phyloP scores from a whole-genome alignment of 1,140 invertebrate genomes.

The Argopecten irradians region DNA sequence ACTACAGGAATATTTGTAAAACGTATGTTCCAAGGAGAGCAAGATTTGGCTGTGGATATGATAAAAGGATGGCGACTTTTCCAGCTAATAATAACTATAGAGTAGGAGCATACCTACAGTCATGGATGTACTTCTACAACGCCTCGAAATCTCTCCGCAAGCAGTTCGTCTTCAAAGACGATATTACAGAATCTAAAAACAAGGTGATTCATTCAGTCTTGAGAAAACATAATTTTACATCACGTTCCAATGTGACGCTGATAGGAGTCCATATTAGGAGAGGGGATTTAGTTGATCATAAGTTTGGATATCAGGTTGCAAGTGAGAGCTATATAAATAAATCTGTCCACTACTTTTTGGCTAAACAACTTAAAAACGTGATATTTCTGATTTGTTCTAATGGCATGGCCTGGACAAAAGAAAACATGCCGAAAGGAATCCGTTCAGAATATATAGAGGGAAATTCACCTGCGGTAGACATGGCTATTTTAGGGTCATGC shows the following conservation, averaged over 20 bases:
- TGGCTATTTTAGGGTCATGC: constrained; percentile 59
- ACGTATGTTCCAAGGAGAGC: background rate
- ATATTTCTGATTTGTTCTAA: constrained; percentile 54
- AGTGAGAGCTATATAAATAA: constrained; percentile 48
- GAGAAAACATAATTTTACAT: constrained; percentile 24
- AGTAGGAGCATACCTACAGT: constrained; percentile 54
- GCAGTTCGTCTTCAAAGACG: constrained; percentile 54
- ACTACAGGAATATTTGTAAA: background rate
- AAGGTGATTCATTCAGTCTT: constrained; percentile 32
- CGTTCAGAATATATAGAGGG: constrained; percentile 29
- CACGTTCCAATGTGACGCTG: constrained; percentile 33
- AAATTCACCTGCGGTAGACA: constrained; percentile 56
- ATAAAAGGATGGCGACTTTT: constrained; percentile 33
- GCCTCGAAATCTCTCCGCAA: constrained; percentile 38
- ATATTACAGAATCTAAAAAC: constrained; percentile 38
- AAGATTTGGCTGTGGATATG: constrained; percentile 3
- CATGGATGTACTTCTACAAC: constrained; percentile 59
- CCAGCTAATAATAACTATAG: background rate
- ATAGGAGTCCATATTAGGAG: constrained; percentile 59
- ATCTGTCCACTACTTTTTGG: constrained; percentile 50
- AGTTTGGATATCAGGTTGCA: constrained; percentile 53
- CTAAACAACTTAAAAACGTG: constrained; percentile 35
- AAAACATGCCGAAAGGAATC: constrained; percentile 37
- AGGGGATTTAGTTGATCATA: constrained; percentile 48
- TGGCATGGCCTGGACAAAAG: constrained; percentile 43